Conservation (phyloP, 2,888 invertebrate genomes). For the Protonemura montana region DNA sequence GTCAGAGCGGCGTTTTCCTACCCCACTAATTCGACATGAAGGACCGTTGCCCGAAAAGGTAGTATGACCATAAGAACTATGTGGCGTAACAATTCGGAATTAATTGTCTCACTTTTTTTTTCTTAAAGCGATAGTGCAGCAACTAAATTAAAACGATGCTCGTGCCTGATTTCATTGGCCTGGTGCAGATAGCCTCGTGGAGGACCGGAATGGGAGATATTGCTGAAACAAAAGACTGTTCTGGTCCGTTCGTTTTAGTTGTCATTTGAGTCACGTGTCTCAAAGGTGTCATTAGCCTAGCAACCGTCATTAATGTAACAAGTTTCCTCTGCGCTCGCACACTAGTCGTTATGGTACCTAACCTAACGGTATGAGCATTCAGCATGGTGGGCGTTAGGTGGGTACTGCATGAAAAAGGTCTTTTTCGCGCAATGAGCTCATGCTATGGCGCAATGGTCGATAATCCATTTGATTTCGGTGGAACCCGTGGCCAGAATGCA, state of each 20-base stretch:
- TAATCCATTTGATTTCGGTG: constrained; percentile 12
- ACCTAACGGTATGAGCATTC: neutral
- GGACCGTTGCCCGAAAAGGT: too few relatives aligned
- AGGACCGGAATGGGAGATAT: neutral
- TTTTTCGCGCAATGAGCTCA: neutral
- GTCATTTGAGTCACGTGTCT: constrained; percentile 31
- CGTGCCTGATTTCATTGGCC: too few relatives aligned
- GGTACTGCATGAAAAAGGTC: constrained; percentile 1
- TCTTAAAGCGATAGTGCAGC: too few relatives aligned
- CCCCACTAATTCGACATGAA: too few relatives aligned
- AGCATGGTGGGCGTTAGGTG: neutral
- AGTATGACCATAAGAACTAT: too few relatives aligned
- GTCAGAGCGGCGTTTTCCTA: neutral
- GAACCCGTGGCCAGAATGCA: neutral
- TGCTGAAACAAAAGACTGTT: neutral
- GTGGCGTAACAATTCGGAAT: too few relatives aligned
- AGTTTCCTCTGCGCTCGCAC: neutral
- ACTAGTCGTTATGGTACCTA: neutral
- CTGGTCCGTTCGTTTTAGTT: neutral
- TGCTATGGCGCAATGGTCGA: neutral
- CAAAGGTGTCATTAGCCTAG: constrained; percentile 26
- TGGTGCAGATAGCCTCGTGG: too few relatives aligned
- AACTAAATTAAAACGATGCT: too few relatives aligned
- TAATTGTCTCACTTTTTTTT: too few relatives aligned
- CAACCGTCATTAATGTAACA: constrained; percentile 29